These are phyloP conservation scores for Heliothis virescens DNA, from an alignment of 1,140 invertebrate genomes.

Conservation along the genomic window DNA sequence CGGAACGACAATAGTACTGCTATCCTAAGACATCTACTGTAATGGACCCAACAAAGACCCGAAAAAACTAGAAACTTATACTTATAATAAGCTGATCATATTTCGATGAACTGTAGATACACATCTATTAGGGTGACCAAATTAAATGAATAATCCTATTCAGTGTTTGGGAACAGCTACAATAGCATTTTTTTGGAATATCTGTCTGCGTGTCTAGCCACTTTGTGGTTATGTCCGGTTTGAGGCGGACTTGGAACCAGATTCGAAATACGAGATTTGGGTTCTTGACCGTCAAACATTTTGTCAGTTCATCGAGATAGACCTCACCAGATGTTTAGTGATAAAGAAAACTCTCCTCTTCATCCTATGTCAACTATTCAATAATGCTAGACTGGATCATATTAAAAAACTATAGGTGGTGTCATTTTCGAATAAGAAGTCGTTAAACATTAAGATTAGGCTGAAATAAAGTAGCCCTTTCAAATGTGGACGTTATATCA, in stretches of 20 bases:
- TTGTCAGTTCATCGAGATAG: neutral
- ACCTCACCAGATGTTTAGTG: neutral
- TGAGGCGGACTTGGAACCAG: conserved; percentile 43
- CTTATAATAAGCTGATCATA: conserved; percentile 81
- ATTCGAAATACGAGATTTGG: conserved; percentile 31
- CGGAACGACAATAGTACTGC: conserved; percentile 58
- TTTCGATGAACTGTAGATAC: conserved; percentile 70
- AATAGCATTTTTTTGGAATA: conserved; percentile 54
- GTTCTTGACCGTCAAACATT: neutral
- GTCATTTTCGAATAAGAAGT: conserved; percentile 33
- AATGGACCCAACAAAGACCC: conserved; percentile 64
- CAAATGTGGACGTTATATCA: neutral
- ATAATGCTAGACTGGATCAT: neutral
- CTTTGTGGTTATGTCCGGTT: conserved; percentile 66
- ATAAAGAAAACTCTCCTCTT: neutral
- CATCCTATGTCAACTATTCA: conserved; percentile 30
- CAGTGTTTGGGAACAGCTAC: conserved; percentile 47
- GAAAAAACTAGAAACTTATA: conserved; percentile 78
- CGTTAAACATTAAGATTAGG: conserved; percentile 39
- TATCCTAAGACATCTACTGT: conserved; percentile 65
- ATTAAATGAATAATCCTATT: conserved; percentile 63
- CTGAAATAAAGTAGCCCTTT: conserved; percentile 20
- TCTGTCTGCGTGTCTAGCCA: conserved; percentile 63
- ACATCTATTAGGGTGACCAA: conserved; percentile 72
- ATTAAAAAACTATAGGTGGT: conserved; percentile 4